Conservation (phyloP, 2,797 vertebrate genomes). For the Myotis findleyi region DNA sequence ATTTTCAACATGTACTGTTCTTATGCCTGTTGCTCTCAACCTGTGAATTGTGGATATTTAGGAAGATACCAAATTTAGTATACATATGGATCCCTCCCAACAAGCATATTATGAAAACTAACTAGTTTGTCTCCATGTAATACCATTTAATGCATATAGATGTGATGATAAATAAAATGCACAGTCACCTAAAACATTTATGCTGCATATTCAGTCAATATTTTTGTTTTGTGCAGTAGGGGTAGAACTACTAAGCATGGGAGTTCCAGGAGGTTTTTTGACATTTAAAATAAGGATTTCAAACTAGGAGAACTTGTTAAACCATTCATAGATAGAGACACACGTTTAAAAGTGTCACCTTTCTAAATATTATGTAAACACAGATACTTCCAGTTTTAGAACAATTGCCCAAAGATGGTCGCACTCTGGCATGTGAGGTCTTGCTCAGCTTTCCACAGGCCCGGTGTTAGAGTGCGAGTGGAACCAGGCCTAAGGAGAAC, state of each 20-base stretch:
- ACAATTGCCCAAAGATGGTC: not conserved
- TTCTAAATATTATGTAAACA: conserved; percentile 1
- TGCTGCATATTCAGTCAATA: conserved; percentile 42
- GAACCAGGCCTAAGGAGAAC: not conserved
- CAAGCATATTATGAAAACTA: conserved; percentile 52
- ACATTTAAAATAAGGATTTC: conserved; percentile 54
- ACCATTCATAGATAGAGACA: not conserved
- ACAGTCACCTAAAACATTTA: conserved; percentile 40
- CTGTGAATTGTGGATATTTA: conserved; percentile 45
- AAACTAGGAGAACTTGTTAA: not conserved
- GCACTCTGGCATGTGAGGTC: not conserved
- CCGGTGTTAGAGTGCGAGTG: not conserved
- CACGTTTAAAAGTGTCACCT: conserved; percentile 2
- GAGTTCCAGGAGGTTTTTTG: not conserved
- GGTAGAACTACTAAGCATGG: conserved; percentile 16
- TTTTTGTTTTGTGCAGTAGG: conserved; percentile 3
- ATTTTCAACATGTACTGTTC: not conserved
- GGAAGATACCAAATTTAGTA: conserved; percentile 20
- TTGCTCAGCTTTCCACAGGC: not conserved
- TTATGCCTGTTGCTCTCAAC: not conserved
- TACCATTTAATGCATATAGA: conserved; percentile 4
- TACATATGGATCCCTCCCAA: conserved; percentile 12
- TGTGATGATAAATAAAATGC: conserved; percentile 56
- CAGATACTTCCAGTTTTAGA: not conserved
- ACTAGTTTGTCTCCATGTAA: not conserved